Percentiles rank a stretch among this genome's conserved stretches.
phyloP scores from a whole-genome alignment of 2,797 vertebrate species.

The Esox masquinongy region DNA sequence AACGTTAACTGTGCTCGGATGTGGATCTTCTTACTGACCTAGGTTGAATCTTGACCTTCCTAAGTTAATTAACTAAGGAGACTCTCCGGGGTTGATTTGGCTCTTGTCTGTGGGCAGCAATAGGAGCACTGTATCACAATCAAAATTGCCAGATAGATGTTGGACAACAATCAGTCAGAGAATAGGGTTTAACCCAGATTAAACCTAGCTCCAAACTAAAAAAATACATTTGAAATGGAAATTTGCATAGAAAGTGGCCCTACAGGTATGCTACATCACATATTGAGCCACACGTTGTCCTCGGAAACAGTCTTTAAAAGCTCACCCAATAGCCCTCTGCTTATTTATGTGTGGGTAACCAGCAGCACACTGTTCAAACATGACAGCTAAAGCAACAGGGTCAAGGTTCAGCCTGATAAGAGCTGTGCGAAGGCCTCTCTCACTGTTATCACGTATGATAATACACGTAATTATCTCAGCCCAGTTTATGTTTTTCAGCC shows the following conservation, averaged over 20 bases:
- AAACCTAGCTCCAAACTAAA: background rate
- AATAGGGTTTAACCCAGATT: background rate
- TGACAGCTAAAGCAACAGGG: constrained; percentile 48
- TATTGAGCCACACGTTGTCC: background rate
- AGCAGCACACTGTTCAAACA: constrained; percentile 33
- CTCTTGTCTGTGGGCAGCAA: background rate
- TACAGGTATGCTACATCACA: background rate
- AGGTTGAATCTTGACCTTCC: background rate
- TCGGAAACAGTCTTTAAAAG: constrained; percentile 6
- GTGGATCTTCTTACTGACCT: background rate
- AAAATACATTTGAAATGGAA: background rate
- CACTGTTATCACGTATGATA: background rate
- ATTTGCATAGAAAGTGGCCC: background rate
- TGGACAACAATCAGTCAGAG: background rate
- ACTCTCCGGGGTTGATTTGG: background rate
- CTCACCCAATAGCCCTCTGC: constrained; percentile 21
- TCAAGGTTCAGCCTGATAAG: constrained; percentile 57
- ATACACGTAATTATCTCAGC: background rate
- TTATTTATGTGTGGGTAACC: constrained; percentile 29
- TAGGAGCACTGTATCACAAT: background rate
- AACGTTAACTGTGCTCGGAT: background rate
- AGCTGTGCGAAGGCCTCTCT: constrained; percentile 3
- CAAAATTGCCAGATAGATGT: background rate
- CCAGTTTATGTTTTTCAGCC: background rate
- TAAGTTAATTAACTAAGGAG: too few species aligned